Conservation (phyloP, 2,113 vertebrate species). For the Felis catus region F.catus_Fca126_mat1.0 CM031420.1:48572001-48572500, state of each 20-base stretch:
- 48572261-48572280: background rate
- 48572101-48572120: background rate
- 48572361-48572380: too few relatives aligned
- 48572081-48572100: background rate
- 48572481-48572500: too few relatives aligned
- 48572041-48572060: background rate
- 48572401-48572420: too few relatives aligned
- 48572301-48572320: background rate
- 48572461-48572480: too few relatives aligned
- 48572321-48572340: too few relatives aligned
- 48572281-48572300: background rate
- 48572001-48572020: background rate
- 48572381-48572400: too few relatives aligned
- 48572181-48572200: background rate
- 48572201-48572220: background rate
- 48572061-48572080: background rate
- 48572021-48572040: background rate
- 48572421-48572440: too few relatives aligned
- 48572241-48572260: background rate
- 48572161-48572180: background rate
- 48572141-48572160: background rate
- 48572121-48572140: background rate
- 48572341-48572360: too few relatives aligned
- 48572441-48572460: too few relatives aligned
- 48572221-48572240: background rate